Conservation (phyloP, 2,888 invertebrate genomes). For the Erebia palarica region DNA sequence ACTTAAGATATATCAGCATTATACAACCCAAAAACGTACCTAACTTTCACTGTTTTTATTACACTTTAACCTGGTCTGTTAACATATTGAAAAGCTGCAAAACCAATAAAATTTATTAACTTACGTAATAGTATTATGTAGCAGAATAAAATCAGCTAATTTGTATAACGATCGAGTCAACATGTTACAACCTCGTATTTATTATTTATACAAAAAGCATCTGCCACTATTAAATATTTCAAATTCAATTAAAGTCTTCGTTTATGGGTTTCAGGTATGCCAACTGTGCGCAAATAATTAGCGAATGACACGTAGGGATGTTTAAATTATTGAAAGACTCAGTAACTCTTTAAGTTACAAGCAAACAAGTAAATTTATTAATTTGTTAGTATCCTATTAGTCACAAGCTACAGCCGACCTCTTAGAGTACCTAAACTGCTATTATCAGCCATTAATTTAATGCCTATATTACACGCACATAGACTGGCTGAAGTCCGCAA, state of each 20-base stretch:
- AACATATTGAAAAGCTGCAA: slow-evolving; percentile 15
- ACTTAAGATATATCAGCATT: neutral
- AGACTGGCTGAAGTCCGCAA: too few species aligned
- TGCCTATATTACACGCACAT: neutral
- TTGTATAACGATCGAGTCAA: slow-evolving; percentile 16
- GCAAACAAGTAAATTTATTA: neutral
- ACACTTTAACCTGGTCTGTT: neutral
- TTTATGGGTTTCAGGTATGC: slow-evolving; percentile 8
- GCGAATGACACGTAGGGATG: neutral
- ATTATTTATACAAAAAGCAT: slow-evolving; percentile 6
- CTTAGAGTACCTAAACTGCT: neutral
- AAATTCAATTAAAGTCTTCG: slow-evolving; percentile 17
- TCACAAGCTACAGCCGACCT: neutral
- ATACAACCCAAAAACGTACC: neutral
- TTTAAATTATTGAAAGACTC: neutral
- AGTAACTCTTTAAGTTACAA: neutral
- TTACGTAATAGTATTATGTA: slow-evolving; percentile 6
- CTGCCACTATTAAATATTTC: slow-evolving; percentile 14
- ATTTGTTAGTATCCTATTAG: neutral
- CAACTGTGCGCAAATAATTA: neutral
- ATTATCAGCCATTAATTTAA: neutral
- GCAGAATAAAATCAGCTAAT: slow-evolving; percentile 6
- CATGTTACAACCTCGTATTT: neutral
- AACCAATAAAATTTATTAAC: slow-evolving; percentile 8
- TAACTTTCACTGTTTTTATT: slow-evolving; percentile 12